Conservation (phyloP, 2,797 vertebrate genomes). For the Microcaecilia unicolor region DNA sequence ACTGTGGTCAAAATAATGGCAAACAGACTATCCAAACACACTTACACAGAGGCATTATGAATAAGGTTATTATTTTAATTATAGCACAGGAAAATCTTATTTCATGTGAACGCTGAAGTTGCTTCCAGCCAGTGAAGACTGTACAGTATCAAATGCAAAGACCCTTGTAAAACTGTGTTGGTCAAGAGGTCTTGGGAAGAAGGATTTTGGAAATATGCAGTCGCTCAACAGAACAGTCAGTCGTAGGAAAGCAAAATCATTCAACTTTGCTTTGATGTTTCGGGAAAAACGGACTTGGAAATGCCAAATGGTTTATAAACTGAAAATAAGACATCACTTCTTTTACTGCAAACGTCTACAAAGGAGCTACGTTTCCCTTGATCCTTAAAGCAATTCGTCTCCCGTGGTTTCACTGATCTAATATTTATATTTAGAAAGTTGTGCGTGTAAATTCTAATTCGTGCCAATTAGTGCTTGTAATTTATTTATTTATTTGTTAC, state of each 20-base stretch:
- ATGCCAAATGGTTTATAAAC: constrained; percentile 52
- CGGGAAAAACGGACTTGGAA: constrained; percentile 51
- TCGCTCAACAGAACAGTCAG: constrained; percentile 55
- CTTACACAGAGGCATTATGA: constrained; percentile 6
- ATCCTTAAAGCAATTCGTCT: too few species aligned
- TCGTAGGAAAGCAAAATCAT: constrained; percentile 66
- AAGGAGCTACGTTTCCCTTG: too few species aligned
- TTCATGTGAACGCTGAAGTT: constrained; percentile 19
- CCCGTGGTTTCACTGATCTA: neutral
- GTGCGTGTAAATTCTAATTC: too few species aligned
- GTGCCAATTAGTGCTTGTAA: too few species aligned
- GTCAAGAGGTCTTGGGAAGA: constrained; percentile 53
- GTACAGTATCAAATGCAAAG: constrained; percentile 44
- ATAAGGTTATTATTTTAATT: constrained; percentile 41
- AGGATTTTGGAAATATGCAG: constrained; percentile 61
- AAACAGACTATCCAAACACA: constrained; percentile 4
- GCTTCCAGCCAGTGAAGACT: constrained; percentile 13
- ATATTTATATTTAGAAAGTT: too few species aligned
- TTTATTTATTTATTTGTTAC: too few species aligned
- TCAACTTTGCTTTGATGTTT: constrained; percentile 68
- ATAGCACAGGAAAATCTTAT: constrained; percentile 27
- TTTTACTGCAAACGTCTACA: constrained; percentile 54
- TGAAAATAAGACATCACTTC: constrained; percentile 58
- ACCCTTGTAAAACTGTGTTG: constrained; percentile 28
- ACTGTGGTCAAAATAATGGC: constrained; percentile 26